phyloP scores from a whole-genome alignment of 2,888 invertebrate species.

The Drosophila melanosoma region DNA sequence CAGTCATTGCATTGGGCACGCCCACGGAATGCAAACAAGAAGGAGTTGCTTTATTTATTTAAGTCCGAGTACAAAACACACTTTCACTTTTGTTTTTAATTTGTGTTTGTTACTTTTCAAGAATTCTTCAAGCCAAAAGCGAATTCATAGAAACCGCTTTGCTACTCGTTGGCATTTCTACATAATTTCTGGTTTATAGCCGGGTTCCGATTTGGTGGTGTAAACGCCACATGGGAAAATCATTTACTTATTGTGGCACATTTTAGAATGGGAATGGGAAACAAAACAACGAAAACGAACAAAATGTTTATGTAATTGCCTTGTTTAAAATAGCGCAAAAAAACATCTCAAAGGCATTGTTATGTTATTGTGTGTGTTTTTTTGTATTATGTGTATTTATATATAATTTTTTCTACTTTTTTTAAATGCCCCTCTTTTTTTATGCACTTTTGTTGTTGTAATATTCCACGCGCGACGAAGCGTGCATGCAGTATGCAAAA shows the following conservation, averaged over 20 bases:
- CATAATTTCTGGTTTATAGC: conserved; percentile 58
- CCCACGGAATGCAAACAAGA: conserved; percentile 39
- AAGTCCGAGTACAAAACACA: conserved; percentile 45
- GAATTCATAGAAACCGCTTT: conserved; percentile 49
- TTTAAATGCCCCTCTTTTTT: conserved; percentile 24
- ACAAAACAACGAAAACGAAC: conserved; percentile 7
- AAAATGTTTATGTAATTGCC: conserved; percentile 63
- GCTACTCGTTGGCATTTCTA: conserved; percentile 38
- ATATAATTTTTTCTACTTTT: conserved; percentile 52
- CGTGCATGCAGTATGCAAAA: conserved; percentile 63
- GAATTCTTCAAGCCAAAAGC: conserved; percentile 54
- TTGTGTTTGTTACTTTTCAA: conserved; percentile 39
- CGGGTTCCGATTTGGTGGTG: conserved; percentile 59
- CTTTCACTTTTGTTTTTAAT: conserved; percentile 67
- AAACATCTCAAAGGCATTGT: conserved; percentile 49
- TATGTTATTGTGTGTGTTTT: conserved; percentile 32
- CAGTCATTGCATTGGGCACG: conserved; percentile 30
- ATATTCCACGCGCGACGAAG: conserved; percentile 69
- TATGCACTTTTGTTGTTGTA: conserved; percentile 47
- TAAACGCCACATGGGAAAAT: conserved; percentile 61
- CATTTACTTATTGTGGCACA: conserved; percentile 11
- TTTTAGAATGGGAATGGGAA: conserved; percentile 21
- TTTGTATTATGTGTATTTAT: conserved; percentile 24
- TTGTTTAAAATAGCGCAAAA: conserved; percentile 69
- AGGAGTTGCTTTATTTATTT: conserved; percentile 26